phyloP scores from a whole-genome alignment of 2,113 vertebrate species.

The Onychorhynchus coronatus region DNA sequence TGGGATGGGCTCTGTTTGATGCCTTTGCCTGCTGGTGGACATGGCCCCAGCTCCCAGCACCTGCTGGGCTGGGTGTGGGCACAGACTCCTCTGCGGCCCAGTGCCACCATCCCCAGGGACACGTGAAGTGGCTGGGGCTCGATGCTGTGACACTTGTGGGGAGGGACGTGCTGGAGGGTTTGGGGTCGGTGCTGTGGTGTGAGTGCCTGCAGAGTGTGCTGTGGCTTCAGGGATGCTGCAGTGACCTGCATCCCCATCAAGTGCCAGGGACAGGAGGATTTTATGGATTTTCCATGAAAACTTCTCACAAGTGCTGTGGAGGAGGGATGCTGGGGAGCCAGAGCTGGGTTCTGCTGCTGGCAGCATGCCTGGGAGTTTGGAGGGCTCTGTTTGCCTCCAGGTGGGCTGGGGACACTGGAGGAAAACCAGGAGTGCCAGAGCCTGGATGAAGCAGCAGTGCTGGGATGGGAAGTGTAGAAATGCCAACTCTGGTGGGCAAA shows the following conservation, averaged over 20 bases:
- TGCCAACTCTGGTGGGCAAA: neutral
- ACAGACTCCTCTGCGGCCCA: rapidly evolving
- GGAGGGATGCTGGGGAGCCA: neutral
- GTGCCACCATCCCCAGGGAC: neutral
- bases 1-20: rapidly evolving
- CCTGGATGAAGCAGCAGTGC: neutral
- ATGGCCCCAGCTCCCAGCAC: rapidly evolving
- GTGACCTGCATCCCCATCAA: rapidly evolving
- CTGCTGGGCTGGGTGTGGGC: neutral
- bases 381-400: neutral
- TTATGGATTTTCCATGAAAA: neutral
- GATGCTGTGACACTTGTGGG: rapidly evolving
- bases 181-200: neutral
- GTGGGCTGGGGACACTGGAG: neutral
- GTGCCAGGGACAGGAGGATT: neutral
- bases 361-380: rapidly evolving
- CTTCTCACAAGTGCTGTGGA: neutral
- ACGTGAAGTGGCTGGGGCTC: rapidly evolving
- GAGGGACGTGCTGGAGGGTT: rapidly evolving
- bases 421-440: neutral
- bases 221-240: constrained; percentile 30
- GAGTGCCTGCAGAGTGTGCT: constrained; percentile 59
- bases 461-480: neutral
- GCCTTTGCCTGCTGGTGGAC: neutral
- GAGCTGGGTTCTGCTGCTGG: neutral